Percentiles rank a stretch among this genome's conserved stretches.
Evolutionary conservation across 1,140 invertebrate species (phyloP).

Genomic region (Batillaria attramentaria): DNA sequence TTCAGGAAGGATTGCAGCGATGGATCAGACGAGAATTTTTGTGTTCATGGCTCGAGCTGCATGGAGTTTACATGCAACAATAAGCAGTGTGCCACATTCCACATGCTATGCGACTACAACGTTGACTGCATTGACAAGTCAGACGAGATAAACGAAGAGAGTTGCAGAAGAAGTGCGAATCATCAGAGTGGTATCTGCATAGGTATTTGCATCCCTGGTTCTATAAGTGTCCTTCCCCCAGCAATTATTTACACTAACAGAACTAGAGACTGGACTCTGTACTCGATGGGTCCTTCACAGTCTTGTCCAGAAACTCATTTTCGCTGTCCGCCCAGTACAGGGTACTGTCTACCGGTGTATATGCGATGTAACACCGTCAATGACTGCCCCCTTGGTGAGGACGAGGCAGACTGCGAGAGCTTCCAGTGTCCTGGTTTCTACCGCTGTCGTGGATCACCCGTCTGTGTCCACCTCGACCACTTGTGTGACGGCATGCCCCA

Average conservation of each 20-base stretch:
- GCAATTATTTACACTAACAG: background rate
- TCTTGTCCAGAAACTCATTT: background rate
- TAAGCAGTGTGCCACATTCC: background rate
- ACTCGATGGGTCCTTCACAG: background rate
- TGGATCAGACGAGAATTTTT: background rate
- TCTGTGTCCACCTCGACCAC: conserved; percentile 15
- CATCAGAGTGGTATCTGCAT: background rate
- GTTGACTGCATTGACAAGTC: background rate
- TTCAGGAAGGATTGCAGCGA: background rate
- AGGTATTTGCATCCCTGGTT: background rate
- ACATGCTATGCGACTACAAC: background rate
- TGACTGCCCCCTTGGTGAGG: background rate
- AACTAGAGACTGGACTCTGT: background rate
- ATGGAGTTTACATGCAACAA: background rate
- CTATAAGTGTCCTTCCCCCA: background rate
- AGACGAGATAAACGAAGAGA: background rate
- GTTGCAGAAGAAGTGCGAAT: background rate
- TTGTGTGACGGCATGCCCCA: conserved; percentile 16
- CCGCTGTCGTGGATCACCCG: background rate
- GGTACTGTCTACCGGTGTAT: background rate
- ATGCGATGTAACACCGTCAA: conserved; percentile 8
- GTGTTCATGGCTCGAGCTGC: background rate
- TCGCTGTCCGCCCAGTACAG: background rate
- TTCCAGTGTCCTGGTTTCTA: conserved; percentile 32
- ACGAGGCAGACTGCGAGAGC: conserved; percentile 1